Base-by-base conservation (phyloP, 23 tunicate genomes). In the Trididemnum miniatum region DNA sequence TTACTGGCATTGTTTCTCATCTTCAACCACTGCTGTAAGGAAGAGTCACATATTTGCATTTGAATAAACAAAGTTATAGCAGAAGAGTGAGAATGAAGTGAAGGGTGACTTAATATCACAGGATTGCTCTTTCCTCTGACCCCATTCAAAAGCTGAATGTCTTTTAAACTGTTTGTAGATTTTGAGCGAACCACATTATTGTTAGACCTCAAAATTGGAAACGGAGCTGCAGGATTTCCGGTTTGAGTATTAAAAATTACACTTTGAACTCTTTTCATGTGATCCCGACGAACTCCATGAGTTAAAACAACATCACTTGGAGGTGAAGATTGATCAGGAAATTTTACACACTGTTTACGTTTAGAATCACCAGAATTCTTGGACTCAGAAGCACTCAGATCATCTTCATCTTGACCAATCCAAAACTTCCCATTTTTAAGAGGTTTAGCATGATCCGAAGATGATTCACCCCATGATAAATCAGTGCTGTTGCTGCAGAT, bases 21-120 rank as follows among this genome's bases (percentile, higher is more conserved):
- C 9, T 28, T 32, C 28, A 93, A 77, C 98, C 92, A 88, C 0
- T 52, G 27, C 30, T 84, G 65, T 1, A 93, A 57, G 1, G 92
- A 78, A 0, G 85, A 82, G 34, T 84, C 84, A 84, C 98, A 93
- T 7, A 93, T 85, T 57, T 93, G 87, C 98, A 93, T 93, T 82
- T 93, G 98, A 35, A 93, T 93, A 59, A 78, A 83, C 35, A 91
- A 65, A 12, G 77, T 89, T 23, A 86, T 37, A 2, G 35, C 29
- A 34, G 74, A 20, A 9, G 69, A 3, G 7, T 20, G 27, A 3
- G 67, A 62, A 22, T 12, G n/a, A 3, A 12, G 28, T 4, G 67
- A 26, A 3, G 15, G 26, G 15, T 7, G 12, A 7, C 12, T 15
- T 12, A 62, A 26, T 5, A 12, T 3, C 4, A 26, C 25, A 22